Conservation (phyloP, 2,888 invertebrate genomes). For the Nebria brevicollis region DNA sequence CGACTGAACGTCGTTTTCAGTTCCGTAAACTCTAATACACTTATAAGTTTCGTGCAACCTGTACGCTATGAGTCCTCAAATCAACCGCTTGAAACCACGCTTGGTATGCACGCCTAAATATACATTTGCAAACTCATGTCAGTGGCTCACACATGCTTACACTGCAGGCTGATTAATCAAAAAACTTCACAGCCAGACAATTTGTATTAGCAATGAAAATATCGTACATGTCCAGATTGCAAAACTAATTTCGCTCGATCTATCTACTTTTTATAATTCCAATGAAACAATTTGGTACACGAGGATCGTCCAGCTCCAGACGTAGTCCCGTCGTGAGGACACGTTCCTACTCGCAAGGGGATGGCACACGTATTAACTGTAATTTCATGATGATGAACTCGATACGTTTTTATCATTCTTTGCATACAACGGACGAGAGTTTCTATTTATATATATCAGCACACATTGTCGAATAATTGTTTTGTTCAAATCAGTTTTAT, state of each 20-base stretch:
- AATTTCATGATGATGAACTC: neutral
- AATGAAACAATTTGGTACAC: neutral
- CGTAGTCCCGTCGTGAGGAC: neutral
- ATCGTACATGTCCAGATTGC: too few relatives aligned
- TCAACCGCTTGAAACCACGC: neutral
- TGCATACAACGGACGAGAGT: neutral
- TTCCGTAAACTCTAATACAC: neutral
- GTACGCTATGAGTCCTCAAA: neutral
- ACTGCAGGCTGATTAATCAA: too few relatives aligned
- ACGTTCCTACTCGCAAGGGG: neutral
- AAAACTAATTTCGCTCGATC: too few relatives aligned
- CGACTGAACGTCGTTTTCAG: neutral
- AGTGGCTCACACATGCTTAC: too few relatives aligned
- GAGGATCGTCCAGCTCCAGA: neutral
- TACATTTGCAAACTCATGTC: too few relatives aligned
- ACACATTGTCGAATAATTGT: neutral
- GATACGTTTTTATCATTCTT: neutral
- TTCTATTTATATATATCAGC: slow-evolving; percentile 1
- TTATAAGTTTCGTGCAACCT: neutral
- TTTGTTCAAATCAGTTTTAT: neutral
- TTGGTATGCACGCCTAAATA: neutral
- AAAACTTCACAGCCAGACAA: too few relatives aligned
- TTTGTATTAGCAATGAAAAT: too few relatives aligned
- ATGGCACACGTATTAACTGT: neutral
- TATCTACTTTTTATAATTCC: neutral